Evolutionary conservation across 2,888 invertebrate genomes (phyloP), one percentile per base, ranked within the genome.

Genomic region (Acrobasis consociella): DNA sequence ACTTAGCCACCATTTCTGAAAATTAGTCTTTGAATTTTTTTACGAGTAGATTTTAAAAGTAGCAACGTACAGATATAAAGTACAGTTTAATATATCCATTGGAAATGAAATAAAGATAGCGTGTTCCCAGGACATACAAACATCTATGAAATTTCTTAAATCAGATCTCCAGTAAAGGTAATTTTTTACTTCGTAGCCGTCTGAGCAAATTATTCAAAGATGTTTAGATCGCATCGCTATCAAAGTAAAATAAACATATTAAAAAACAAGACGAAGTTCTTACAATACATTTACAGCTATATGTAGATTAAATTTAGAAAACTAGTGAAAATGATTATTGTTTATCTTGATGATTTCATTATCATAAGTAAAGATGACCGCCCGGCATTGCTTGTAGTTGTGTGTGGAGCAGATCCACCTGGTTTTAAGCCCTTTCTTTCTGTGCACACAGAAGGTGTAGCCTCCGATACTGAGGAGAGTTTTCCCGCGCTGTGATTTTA

Each of bases 291-390:
- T 39, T 39, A 3, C 39, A 22, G 22, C 39, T 39, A 1, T 1
- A 3, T 10, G 13, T 42, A 11, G 5, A 11, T 10, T 10, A 42
- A 10, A 13, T 42, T 3, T 11, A 42, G 13, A 42, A 11, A 42
- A 42, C 13, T 46, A 46, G 5, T 80, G 80, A 17, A 67, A 77
- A 62, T 78, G 78, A 0, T 38, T 38, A 50, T 80, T 78, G 13
- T 72, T 74, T 0, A 78, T 60, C 62, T 68, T 74, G 0, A 80
- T 56, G 8, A 82, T 69, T n/a, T 67, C 42, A 17, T 73, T 67
- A 49, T 66, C 74, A 2, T 71, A 42, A 0, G 81, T 82, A 17
- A 73, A 70, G 0, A 79, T 64, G 0, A 66, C 22, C 0, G 83
- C 82, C 11, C 11, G 8, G 10, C 9, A 46, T 13, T 46, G 46